phyloP scores from a whole-genome alignment of 30 jellyfish, hydroid and myxozoan genomes.

The Mastigias papua region DNA sequence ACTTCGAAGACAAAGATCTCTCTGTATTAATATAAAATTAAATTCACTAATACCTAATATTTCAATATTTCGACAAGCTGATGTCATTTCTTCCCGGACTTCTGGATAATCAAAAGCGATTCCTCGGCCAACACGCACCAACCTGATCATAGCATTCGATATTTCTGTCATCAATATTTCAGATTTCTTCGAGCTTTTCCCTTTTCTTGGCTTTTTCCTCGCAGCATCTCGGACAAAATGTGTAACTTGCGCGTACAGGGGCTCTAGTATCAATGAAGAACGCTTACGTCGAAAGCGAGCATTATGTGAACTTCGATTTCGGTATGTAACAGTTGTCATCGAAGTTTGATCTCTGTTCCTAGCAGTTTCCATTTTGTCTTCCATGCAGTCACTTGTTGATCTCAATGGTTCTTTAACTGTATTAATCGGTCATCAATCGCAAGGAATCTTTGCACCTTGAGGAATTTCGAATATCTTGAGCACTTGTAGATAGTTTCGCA shows the following conservation, averaged over 20 bases:
- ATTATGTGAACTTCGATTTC: conserved; percentile 32
- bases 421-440: no score
- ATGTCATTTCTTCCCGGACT: conserved; percentile 64
- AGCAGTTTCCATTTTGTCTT: conserved; percentile 21
- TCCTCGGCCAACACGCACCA: conserved; percentile 72
- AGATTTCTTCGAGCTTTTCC: conserved; percentile 71
- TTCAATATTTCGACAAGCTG: conserved; percentile 71
- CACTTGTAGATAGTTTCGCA: no score
- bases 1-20: not conserved
- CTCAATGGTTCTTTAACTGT: no score
- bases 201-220: conserved; percentile 45
- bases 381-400: not conserved
- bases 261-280: conserved; percentile 76
- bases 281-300: conserved; percentile 72
- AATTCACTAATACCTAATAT: conserved; percentile 37
- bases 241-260: conserved; percentile 76
- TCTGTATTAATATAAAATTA: not conserved
- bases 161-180: conserved; percentile 71
- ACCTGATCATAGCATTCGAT: conserved; percentile 34
- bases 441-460: not conserved
- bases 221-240: conserved; percentile 77
- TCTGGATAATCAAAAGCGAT: conserved; percentile 75
- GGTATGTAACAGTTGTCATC: conserved; percentile 20
- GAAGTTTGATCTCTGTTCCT: not conserved
- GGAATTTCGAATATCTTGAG: not conserved